Percentiles rank a stretch among this genome's conserved stretches.
Conservation (phyloP, 2,888 invertebrate genomes). For the Diadromus collaris region DNA sequence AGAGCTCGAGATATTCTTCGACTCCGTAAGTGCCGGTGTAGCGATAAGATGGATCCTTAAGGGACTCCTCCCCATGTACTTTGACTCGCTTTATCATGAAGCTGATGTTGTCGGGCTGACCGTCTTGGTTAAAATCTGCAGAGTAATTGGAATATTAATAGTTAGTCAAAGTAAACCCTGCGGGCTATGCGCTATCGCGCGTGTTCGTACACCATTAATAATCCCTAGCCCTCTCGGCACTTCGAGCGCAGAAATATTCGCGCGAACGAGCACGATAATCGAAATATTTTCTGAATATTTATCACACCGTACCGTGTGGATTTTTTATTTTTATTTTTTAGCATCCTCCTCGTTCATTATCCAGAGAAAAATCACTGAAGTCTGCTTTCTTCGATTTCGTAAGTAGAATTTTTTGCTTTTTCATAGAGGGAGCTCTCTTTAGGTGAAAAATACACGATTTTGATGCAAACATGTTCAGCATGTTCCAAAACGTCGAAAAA, state of each 20-base stretch:
- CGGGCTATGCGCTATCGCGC: constrained; percentile 7
- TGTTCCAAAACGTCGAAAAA: too few relatives aligned
- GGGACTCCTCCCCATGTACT: constrained; percentile 91
- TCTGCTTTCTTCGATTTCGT: not conserved
- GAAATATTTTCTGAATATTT: constrained; percentile 46
- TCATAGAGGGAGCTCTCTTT: too few relatives aligned
- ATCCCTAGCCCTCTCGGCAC: constrained; percentile 26
- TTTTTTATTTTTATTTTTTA: constrained; percentile 4
- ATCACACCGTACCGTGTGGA: constrained; percentile 10
- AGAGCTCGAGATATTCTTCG: constrained; percentile 97
- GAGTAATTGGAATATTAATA: constrained; percentile 47
- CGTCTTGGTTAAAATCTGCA: constrained; percentile 95
- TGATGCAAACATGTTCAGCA: too few relatives aligned
- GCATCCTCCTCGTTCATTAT: constrained; percentile 21
- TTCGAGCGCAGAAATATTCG: constrained; percentile 37
- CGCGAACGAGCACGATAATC: constrained; percentile 30
- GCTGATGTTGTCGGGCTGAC: constrained; percentile 93
- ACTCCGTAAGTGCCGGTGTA: constrained; percentile 97
- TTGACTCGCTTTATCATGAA: constrained; percentile 98
- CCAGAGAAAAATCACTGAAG: constrained; percentile 25
- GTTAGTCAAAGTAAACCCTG: constrained; percentile 12
- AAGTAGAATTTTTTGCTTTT: too few relatives aligned
- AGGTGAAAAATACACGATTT: too few relatives aligned
- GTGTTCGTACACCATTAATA: constrained; percentile 38
- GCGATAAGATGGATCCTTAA: constrained; percentile 91